Percentiles rank a stretch among this genome's conserved stretches.
These are phyloP conservation scores for Acrossocheilus fasciatus DNA, from an alignment of 2,797 vertebrate genomes.

Conservation along the genomic window DNA sequence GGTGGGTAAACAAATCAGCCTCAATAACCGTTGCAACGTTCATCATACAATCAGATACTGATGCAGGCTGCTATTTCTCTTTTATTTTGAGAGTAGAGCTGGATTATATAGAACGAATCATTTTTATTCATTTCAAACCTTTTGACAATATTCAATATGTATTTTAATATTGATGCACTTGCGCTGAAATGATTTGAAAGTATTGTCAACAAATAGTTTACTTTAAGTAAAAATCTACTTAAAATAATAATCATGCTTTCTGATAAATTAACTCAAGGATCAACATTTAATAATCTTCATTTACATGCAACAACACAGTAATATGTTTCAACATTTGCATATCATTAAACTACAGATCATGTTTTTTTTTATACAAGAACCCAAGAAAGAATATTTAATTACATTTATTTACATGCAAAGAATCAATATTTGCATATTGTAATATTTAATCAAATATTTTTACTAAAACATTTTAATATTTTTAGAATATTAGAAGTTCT, in stretches of 20 bases:
- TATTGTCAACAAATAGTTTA: no score
- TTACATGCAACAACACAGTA: background rate
- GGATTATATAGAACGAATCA: no score
- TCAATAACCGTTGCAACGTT: background rate
- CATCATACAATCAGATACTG: background rate
- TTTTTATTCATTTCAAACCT: no score
- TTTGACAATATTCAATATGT: no score
- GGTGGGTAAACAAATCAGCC: background rate
- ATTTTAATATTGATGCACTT: no score
- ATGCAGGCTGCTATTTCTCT: no score
- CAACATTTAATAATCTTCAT: background rate
- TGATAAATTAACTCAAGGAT: no score
- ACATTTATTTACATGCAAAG: background rate
- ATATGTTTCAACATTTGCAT: background rate
- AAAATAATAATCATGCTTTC: no score
- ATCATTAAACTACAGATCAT: background rate
- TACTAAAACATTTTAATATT: background rate
- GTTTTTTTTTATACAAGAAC: no score
- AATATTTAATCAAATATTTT: background rate
- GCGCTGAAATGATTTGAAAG: no score
- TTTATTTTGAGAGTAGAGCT: background rate
- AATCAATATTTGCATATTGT: background rate
- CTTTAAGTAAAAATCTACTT: no score
- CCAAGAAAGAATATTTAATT: background rate
- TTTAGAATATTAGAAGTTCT: background rate